Conservation (phyloP, 92 coral and sea anemone genomes). For the Montipora capitata region DNA sequence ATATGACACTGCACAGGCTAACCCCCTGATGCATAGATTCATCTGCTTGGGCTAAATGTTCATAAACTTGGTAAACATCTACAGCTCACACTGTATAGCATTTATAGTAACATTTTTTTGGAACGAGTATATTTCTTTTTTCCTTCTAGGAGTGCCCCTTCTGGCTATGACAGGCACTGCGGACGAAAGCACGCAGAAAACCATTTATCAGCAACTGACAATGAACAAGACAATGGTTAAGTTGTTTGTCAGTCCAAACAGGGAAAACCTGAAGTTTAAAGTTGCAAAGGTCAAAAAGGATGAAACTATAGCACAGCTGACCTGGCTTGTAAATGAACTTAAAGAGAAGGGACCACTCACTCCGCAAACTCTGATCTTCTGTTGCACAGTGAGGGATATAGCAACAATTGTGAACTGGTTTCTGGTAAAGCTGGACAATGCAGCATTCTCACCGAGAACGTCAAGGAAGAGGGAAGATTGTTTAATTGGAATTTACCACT, state of each 20-base stretch:
- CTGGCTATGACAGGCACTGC: constrained; percentile 40
- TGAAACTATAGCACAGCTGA: background rate
- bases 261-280: no score
- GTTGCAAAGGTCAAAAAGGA: background rate
- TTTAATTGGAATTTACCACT: constrained; percentile 56
- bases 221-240: background rate
- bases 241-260: no score
- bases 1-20: constrained; percentile 9
- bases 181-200: constrained; percentile 17
- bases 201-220: constrained; percentile 12
- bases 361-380: no score
- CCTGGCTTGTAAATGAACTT: background rate
- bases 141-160: constrained; percentile 25
- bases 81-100: constrained; percentile 10
- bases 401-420: constrained; percentile 58
- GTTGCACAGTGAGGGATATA: background rate
- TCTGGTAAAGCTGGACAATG: background rate
- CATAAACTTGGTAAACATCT: constrained; percentile 10
- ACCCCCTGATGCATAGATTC: background rate
- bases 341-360: no score
- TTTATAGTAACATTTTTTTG: constrained; percentile 7
- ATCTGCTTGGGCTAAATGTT: constrained; percentile 2
- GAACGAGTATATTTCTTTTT: constrained; percentile 7
- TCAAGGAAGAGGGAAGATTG: constrained; percentile 20
- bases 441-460: constrained; percentile 51